Percentiles rank a stretch among this genome's conserved stretches.
These are phyloP conservation scores for Stenichneumon culpator DNA, from an alignment of 2,888 invertebrate species.

Conservation along the genomic window DNA sequence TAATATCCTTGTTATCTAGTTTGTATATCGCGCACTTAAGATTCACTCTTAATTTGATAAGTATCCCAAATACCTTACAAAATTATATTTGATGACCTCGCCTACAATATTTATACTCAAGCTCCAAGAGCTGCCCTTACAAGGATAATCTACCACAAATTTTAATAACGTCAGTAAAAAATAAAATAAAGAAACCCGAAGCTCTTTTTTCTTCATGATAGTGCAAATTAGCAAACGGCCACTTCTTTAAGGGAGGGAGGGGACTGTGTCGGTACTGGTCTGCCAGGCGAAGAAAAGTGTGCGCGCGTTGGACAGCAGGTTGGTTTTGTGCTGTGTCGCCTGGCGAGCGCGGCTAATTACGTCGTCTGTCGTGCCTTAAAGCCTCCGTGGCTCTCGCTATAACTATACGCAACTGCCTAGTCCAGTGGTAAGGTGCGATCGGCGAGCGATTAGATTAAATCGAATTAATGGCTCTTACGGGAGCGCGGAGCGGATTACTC, in stretches of 20 bases:
- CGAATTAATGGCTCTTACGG: constrained; percentile 70
- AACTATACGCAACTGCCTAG: constrained; percentile 20
- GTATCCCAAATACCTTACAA: too few relatives aligned
- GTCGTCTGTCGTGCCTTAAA: constrained; percentile 58
- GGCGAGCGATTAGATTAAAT: constrained; percentile 70
- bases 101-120: not conserved
- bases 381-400: constrained; percentile 30
- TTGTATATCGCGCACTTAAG: too few relatives aligned
- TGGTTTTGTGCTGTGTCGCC: constrained; percentile 46
- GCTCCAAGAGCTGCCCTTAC: constrained; percentile 1
- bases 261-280: constrained; percentile 25
- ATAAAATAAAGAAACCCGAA: not conserved
- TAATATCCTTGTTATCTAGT: too few relatives aligned
- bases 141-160: constrained; percentile 33
- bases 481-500: constrained; percentile 64
- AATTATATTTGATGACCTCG: too few relatives aligned
- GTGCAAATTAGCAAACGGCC: constrained; percentile 7
- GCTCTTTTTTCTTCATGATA: not conserved
- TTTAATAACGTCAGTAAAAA: constrained; percentile 43
- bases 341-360: constrained; percentile 62
- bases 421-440: constrained; percentile 58
- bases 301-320: constrained; percentile 5
- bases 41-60: too few relatives aligned
- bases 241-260: not conserved
- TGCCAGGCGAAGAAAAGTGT: constrained; percentile 23